Evolutionary conservation across 2,113 vertebrate species (phyloP).

Genomic region (Platysternon megacephalum): DNA sequence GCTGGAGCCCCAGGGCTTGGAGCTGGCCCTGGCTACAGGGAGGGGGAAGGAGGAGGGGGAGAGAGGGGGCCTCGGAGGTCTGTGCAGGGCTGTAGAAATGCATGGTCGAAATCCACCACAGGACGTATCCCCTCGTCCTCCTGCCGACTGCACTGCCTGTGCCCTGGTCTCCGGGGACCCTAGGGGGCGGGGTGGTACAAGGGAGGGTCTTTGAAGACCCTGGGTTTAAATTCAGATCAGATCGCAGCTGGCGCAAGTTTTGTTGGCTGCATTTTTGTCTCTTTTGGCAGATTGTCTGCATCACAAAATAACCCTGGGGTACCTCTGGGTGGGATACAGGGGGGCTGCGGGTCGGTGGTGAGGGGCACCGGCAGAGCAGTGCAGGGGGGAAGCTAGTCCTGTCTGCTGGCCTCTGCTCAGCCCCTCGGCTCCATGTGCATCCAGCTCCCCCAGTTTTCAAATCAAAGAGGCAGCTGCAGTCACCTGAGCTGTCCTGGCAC

Average conservation of each 20-base stretch:
- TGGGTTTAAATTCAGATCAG: not conserved
- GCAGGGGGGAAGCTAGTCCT: not conserved
- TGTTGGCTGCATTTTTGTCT: not conserved
- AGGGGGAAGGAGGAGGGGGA: too few relatives aligned
- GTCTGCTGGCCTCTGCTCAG: not conserved
- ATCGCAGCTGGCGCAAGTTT: not conserved
- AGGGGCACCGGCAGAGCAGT: not conserved
- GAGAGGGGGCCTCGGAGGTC: not conserved
- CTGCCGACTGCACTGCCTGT: not conserved
- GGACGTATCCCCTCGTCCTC: not conserved
- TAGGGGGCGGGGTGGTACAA: not conserved
- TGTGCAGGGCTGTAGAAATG: not conserved
- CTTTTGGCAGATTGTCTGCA: not conserved
- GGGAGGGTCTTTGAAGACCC: not conserved
- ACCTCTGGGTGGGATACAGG: not conserved
- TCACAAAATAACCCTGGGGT: not conserved
- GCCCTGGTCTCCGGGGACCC: not conserved
- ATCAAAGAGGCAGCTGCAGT: not conserved
- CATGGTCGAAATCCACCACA: too few relatives aligned
- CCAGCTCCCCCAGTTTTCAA: not conserved
- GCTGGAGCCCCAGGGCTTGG: not conserved
- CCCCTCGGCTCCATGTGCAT: not conserved
- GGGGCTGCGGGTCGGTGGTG: not conserved
- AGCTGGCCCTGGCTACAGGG: not conserved
- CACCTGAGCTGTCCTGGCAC: not conserved